These are phyloP conservation scores for Heterodera filipjevi DNA, from an alignment of 2,888 invertebrate genomes.

Conservation along the genomic window DNA sequence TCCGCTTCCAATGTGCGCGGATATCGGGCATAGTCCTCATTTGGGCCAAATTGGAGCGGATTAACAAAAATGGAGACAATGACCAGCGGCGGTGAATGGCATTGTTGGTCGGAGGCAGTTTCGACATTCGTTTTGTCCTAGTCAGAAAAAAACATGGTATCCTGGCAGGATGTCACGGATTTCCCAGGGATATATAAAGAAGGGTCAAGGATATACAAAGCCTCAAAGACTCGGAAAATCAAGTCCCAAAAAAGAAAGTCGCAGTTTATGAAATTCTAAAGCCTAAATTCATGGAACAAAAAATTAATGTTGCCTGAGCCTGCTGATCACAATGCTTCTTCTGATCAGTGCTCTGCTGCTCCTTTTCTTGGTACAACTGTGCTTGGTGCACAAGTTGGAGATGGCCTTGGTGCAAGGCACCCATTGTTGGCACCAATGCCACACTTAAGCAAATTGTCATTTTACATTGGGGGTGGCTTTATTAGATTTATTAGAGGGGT, in stretches of 20 bases:
- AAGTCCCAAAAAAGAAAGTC: too few species aligned
- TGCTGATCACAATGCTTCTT: not conserved
- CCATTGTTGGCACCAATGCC: constrained; percentile 33
- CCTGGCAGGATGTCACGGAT: too few species aligned
- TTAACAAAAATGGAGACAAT: constrained; percentile 36
- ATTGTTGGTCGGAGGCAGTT: not conserved
- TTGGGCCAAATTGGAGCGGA: constrained; percentile 32
- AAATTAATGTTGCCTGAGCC: not conserved
- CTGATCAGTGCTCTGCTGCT: not conserved
- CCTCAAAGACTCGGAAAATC: too few species aligned
- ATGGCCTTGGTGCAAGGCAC: constrained; percentile 35
- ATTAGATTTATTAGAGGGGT: too few species aligned
- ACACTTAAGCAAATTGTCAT: not conserved
- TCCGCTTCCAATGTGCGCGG: constrained; percentile 28
- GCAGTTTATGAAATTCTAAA: too few species aligned
- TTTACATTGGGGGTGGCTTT: not conserved
- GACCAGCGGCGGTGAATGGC: not conserved
- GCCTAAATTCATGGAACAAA: too few species aligned
- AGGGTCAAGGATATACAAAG: too few species aligned
- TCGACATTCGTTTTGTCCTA: not conserved
- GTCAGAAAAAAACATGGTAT: too few species aligned
- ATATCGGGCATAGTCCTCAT: constrained; percentile 24
- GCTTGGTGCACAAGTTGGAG: constrained; percentile 20
- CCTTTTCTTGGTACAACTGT: not conserved
- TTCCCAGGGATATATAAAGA: too few species aligned